A percentile compares a stretch with the other conserved stretches of the same genome.
Evolutionary conservation across 2,113 vertebrate genomes (phyloP).

Genomic region (Chaenocephalus aceratus): DNA sequence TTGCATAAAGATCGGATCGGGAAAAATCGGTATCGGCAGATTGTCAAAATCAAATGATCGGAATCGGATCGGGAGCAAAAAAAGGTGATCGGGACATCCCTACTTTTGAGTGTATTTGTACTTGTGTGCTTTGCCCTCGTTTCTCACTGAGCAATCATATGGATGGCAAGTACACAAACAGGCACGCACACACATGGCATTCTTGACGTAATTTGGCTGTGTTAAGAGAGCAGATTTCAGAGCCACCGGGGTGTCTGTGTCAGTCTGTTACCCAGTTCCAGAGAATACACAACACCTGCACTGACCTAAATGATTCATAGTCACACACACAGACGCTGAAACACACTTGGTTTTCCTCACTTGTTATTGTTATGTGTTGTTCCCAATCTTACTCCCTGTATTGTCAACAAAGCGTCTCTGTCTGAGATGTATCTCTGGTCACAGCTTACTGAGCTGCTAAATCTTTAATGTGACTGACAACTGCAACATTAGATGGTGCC

Average conservation of each 20-base stretch:
- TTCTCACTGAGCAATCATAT: conserved; percentile 46
- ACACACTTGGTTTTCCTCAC: conserved; percentile 15
- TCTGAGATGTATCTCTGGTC: conserved; percentile 48
- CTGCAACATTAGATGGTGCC: conserved; percentile 42
- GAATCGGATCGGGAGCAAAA: no score
- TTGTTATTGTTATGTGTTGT: conserved; percentile 34
- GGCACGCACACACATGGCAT: conserved; percentile 16
- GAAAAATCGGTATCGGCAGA: no score
- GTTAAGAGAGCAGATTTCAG: conserved; percentile 70
- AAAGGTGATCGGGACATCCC: no score
- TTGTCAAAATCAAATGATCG: no score
- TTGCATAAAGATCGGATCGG: no score
- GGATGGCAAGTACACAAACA: conserved; percentile 25
- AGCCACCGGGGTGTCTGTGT: conserved; percentile 68
- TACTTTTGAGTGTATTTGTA: conserved; percentile 46
- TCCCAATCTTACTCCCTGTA: conserved; percentile 18
- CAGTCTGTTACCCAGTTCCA: conserved; percentile 69
- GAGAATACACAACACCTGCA: conserved; percentile 68
- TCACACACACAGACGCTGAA: neutral
- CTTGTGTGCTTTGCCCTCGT: conserved; percentile 28
- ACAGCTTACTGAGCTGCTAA: conserved; percentile 56
- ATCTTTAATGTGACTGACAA: conserved; percentile 64
- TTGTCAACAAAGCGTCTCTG: neutral
- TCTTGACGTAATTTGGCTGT: conserved; percentile 77
- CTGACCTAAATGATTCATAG: conserved; percentile 69